These are phyloP conservation scores for Caenorhabditis inopinata DNA, from an alignment of 1,140 invertebrate species.

Conservation along the genomic window DNA sequence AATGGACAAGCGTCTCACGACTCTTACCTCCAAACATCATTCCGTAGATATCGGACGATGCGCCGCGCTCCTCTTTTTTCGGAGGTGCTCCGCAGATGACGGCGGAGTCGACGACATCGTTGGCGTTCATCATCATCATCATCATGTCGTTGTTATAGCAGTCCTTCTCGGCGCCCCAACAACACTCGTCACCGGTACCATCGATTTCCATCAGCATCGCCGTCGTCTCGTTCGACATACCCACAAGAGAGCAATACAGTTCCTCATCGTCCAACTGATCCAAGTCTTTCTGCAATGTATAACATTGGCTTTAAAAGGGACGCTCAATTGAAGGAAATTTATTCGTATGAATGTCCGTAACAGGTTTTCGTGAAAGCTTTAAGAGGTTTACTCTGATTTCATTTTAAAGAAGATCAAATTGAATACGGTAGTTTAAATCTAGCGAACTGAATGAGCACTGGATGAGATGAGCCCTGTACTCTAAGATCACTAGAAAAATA, in stretches of 20 bases:
- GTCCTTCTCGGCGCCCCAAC: conserved; percentile 23
- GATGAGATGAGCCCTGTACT: no score
- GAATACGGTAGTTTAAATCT: no score
- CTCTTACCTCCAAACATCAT: conserved; percentile 29
- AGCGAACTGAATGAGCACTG: no score
- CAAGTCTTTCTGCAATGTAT: conserved; percentile 38
- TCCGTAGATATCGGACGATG: conserved; percentile 2
- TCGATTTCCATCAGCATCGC: conserved; percentile 31
- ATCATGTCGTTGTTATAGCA: conserved; percentile 26
- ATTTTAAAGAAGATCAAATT: no score
- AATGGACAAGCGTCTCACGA: no score
- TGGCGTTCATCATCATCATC: conserved; percentile 16
- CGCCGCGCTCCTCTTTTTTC: conserved; percentile 30
- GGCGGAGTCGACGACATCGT: conserved; percentile 26
- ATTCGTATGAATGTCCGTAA: not conserved
- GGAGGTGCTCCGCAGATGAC: conserved; percentile 25
- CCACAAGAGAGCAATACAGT: conserved; percentile 38
- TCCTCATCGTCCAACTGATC: conserved; percentile 46
- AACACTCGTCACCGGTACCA: conserved; percentile 22
- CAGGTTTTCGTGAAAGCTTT: no score
- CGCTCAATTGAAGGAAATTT: not conserved
- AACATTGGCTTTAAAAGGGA: not conserved
- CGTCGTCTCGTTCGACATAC: conserved; percentile 31
- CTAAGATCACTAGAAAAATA: no score
- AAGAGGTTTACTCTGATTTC: no score